These are phyloP conservation scores for Drosophila recens DNA, from an alignment of 2,888 invertebrate genomes.

Conservation along the genomic window DNA sequence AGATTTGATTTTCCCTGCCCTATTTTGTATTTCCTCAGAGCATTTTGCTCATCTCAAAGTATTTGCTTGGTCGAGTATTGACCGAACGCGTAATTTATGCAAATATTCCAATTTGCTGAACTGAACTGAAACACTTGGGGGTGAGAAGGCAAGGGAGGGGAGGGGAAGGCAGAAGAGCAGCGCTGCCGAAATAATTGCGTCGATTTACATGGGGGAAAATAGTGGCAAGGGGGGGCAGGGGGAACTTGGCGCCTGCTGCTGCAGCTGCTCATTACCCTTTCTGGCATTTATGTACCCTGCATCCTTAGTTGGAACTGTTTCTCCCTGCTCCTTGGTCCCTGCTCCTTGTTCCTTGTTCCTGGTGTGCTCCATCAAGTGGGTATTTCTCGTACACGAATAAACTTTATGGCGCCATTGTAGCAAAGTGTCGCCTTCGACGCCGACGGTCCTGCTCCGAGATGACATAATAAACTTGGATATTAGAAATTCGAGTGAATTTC, in stretches of 20 bases:
- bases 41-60: background rate
- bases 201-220: slow-evolving; percentile 67
- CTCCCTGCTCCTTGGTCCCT: background rate
- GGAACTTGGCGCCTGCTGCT: slow-evolving; percentile 27
- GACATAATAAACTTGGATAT: slow-evolving; percentile 71
- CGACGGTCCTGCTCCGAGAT: slow-evolving; percentile 51
- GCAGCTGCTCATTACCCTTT: slow-evolving; percentile 68
- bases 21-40: background rate
- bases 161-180: slow-evolving; percentile 8
- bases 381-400: slow-evolving; percentile 77
- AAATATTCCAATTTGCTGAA: slow-evolving; percentile 64
- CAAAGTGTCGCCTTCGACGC: slow-evolving; percentile 61
- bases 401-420: slow-evolving; percentile 80
- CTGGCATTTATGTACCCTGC: slow-evolving; percentile 32
- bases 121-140: slow-evolving; percentile 45
- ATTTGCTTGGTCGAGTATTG: slow-evolving; percentile 40
- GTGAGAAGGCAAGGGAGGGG: slow-evolving; percentile 5
- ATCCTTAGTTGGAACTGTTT: slow-evolving; percentile 3
- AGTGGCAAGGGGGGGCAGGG: background rate
- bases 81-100: slow-evolving; percentile 62
- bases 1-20: background rate
- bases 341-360: slow-evolving; percentile 12
- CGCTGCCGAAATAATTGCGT: slow-evolving; percentile 72
- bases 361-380: slow-evolving; percentile 61
- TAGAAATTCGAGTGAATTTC: slow-evolving; percentile 63